These are phyloP conservation scores for Drosophila leonis DNA, from an alignment of 2,888 invertebrate species.

Conservation along the genomic window DNA sequence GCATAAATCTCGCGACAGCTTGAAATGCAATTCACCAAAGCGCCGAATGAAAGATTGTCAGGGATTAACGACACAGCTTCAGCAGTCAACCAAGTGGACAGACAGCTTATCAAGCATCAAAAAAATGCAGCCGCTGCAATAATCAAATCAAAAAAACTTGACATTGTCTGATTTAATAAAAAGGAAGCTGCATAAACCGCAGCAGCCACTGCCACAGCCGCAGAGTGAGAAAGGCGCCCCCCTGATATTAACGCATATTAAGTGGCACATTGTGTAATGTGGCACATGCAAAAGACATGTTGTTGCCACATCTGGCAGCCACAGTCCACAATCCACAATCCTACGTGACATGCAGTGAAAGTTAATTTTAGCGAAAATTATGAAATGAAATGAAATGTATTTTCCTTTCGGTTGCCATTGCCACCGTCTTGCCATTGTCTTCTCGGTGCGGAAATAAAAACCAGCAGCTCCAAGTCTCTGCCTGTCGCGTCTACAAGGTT, in stretches of 20 bases:
- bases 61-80: slow-evolving; percentile 58
- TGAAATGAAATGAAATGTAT: slow-evolving; percentile 71
- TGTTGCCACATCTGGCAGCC: slow-evolving; percentile 46
- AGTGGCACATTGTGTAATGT: slow-evolving; percentile 70
- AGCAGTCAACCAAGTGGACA: slow-evolving; percentile 16
- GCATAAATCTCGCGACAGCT: slow-evolving; percentile 74
- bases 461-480: slow-evolving; percentile 2
- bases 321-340: slow-evolving; percentile 60
- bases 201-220: slow-evolving; percentile 10
- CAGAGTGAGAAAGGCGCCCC: slow-evolving; percentile 45
- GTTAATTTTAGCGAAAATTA: slow-evolving; percentile 78
- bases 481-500: slow-evolving; percentile 45
- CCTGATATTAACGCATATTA: slow-evolving; percentile 68
- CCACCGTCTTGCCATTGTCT: slow-evolving; percentile 61
- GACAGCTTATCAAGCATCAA: slow-evolving; percentile 14
- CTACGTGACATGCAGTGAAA: slow-evolving; percentile 75
- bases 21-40: slow-evolving; percentile 66
- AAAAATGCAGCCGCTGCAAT: slow-evolving; percentile 44
- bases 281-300: slow-evolving; percentile 49
- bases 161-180: slow-evolving; percentile 69
- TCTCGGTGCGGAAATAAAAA: slow-evolving; percentile 53
- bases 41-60: slow-evolving; percentile 71
- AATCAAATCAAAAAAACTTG: slow-evolving; percentile 75
- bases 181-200: slow-evolving; percentile 56
- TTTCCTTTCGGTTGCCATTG: slow-evolving; percentile 62